Percentiles rank a stretch among this genome's conserved stretches.
These are phyloP conservation scores for Neodiprion lecontei DNA, from an alignment of 1,140 invertebrate species.

Conservation along the genomic window DNA sequence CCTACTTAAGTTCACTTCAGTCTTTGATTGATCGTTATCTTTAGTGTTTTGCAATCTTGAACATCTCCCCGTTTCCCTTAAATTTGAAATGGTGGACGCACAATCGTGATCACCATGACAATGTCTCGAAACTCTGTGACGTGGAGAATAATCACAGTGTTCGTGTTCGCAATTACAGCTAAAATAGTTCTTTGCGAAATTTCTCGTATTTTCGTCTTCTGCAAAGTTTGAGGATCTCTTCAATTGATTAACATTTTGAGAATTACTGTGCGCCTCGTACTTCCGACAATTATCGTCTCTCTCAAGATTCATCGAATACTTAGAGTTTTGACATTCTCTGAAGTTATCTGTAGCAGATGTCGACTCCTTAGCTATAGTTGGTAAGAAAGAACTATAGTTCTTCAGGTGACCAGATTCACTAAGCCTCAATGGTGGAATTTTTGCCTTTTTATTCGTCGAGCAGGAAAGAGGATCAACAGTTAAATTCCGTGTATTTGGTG, in stretches of 20 bases:
- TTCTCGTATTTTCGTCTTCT: neutral
- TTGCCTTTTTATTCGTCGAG: conserved; percentile 44
- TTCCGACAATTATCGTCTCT: neutral
- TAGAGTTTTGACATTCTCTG: neutral
- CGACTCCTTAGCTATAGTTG: neutral
- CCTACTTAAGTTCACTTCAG: neutral
- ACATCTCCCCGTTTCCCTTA: neutral
- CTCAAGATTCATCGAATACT: neutral
- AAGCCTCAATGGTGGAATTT: conserved; percentile 25
- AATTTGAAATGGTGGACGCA: neutral
- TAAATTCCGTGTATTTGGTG: conserved; percentile 31
- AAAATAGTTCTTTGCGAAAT: neutral
- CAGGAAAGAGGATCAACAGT: conserved; percentile 30
- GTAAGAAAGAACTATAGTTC: conserved; percentile 23
- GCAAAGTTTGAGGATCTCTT: neutral
- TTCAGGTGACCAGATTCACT: conserved; percentile 28
- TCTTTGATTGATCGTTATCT: neutral
- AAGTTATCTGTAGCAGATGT: neutral
- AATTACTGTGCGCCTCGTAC: neutral
- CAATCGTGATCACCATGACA: neutral
- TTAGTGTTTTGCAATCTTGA: neutral
- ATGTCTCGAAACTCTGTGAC: neutral
- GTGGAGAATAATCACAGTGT: neutral
- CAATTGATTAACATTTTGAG: neutral
- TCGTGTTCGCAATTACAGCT: neutral